phyloP scores from a whole-genome alignment of 2,113 vertebrate genomes.

The Corydoras maculifer region DNA sequence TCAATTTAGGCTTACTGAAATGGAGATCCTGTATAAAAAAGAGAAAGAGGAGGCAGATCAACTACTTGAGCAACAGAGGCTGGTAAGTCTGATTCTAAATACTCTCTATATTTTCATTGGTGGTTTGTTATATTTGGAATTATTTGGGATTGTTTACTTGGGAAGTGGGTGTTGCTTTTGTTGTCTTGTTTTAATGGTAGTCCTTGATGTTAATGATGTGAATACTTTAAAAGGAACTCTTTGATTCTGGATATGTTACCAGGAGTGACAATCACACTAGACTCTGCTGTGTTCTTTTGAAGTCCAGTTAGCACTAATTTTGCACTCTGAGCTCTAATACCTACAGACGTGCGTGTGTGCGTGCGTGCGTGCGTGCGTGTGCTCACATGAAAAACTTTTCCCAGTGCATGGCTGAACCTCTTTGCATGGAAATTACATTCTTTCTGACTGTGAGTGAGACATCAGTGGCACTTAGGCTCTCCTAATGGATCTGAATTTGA shows the following conservation, averaged over 20 bases:
- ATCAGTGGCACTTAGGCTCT: too few species aligned
- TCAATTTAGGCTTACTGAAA: constrained; percentile 84
- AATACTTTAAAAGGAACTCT: constrained; percentile 25
- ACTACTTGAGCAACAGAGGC: constrained; percentile 92
- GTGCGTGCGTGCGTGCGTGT: constrained; percentile 21
- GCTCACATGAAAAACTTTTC: constrained; percentile 56
- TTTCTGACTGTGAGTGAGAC: constrained; percentile 52
- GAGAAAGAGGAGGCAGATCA: constrained; percentile 98
- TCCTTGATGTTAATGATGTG: not conserved
- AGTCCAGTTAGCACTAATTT: constrained; percentile 77
- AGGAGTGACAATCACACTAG: constrained; percentile 2
- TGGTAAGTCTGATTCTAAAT: constrained; percentile 72
- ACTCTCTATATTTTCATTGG: not conserved
- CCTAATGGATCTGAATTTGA: too few species aligned
- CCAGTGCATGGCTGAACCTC: constrained; percentile 84
- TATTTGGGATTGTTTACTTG: constrained; percentile 1
- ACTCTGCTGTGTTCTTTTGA: constrained; percentile 17
- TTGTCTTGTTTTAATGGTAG: constrained; percentile 4
- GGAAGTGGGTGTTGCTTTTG: not conserved
- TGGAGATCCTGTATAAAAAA: constrained; percentile 98
- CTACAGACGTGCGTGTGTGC: constrained; percentile 48
- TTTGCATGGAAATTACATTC: constrained; percentile 77
- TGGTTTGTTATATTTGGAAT: constrained; percentile 5
- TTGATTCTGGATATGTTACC: constrained; percentile 8
- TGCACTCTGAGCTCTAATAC: constrained; percentile 67